A percentile compares a stretch with the other conserved stretches of the same genome.
These are phyloP conservation scores for Chaetodon auriga DNA, from an alignment of 2,113 vertebrate genomes.

Conservation along the genomic window DNA sequence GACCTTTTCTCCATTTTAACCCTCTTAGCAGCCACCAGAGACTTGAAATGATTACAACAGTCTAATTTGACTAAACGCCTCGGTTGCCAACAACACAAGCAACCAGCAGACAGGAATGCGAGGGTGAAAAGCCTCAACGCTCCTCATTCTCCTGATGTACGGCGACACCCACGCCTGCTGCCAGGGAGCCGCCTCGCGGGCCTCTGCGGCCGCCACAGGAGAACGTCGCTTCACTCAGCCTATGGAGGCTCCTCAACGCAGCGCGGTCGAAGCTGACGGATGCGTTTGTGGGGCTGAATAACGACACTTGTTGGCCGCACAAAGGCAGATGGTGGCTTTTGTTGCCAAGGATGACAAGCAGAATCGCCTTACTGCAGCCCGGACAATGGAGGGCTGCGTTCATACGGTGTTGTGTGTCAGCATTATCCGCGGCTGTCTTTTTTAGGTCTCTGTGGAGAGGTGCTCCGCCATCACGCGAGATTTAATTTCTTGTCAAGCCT, in stretches of 20 bases:
- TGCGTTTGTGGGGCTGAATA: constrained; percentile 53
- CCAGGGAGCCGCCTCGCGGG: constrained; percentile 23
- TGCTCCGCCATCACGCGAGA: constrained; percentile 40
- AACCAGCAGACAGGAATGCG: background rate
- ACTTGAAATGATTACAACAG: constrained; percentile 1
- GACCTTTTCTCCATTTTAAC: constrained; percentile 2
- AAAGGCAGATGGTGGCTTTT: constrained; percentile 62
- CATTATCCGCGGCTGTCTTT: constrained; percentile 25
- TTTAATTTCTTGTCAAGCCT: constrained; percentile 44
- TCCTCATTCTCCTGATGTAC: constrained; percentile 16
- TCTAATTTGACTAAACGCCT: background rate
- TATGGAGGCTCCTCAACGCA: constrained; percentile 16
- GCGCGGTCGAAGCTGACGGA: constrained; percentile 34
- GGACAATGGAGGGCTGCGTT: constrained; percentile 65
- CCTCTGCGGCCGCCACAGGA: constrained; percentile 4
- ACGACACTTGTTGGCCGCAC: constrained; percentile 64
- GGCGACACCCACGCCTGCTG: constrained; percentile 20
- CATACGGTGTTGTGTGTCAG: constrained; percentile 54
- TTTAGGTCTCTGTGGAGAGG: constrained; percentile 40
- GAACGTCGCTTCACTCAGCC: constrained; percentile 22
- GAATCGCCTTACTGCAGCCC: constrained; percentile 52
- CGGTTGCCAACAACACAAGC: background rate
- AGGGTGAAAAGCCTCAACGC: constrained; percentile 17
- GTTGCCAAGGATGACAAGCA: constrained; percentile 67
- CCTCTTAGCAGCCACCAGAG: background rate